Evolutionary conservation across 2,797 vertebrate species (phyloP).

Genomic region (Danio aesculapii): DNA sequence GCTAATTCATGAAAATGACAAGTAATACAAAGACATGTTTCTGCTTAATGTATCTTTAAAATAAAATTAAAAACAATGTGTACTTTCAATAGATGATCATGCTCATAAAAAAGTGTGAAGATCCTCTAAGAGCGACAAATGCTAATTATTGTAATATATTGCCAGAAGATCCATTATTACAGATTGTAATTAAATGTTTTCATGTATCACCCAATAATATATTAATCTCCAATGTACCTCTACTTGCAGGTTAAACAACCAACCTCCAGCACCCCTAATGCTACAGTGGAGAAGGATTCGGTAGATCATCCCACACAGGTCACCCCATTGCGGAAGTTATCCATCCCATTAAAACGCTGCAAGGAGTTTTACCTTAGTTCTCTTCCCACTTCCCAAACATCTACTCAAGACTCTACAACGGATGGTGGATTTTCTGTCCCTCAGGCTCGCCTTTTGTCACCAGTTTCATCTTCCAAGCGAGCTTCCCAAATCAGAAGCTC

Average conservation of each 20-base stretch:
- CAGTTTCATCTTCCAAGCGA: background rate
- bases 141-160: too few species aligned
- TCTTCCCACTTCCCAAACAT: constrained; percentile 62
- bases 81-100: too few species aligned
- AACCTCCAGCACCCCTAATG: too few species aligned
- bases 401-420: background rate
- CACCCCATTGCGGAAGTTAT: background rate
- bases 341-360: constrained; percentile 19
- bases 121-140: too few species aligned
- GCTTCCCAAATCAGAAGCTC: constrained; percentile 48
- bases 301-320: fast-evolving
- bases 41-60: too few species aligned
- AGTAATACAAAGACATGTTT: too few species aligned
- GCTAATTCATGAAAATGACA: too few species aligned
- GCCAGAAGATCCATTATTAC: background rate
- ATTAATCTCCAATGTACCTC: background rate
- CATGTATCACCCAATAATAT: background rate
- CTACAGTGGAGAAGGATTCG: background rate
- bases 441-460: background rate
- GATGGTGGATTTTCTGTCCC: background rate
- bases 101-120: too few species aligned
- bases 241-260: background rate
- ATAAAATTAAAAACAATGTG: too few species aligned
- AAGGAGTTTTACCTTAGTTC: constrained; percentile 58
- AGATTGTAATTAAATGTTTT: too few species aligned